Evolutionary conservation across 2,888 invertebrate genomes (phyloP).

Genomic region (Macrosiphum euphorbiae): DNA sequence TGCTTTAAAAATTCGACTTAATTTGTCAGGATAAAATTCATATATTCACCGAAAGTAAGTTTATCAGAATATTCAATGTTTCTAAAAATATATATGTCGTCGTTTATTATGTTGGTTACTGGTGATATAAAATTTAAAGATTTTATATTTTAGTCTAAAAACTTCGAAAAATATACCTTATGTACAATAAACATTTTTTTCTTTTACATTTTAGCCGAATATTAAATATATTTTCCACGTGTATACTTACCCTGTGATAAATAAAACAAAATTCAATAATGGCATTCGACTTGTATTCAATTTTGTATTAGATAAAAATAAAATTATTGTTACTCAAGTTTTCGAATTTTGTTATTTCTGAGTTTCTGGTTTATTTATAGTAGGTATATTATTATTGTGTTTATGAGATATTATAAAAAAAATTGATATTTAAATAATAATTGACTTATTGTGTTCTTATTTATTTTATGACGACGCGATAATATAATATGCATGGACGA

Average conservation of each 20-base stretch:
- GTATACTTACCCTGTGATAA: neutral
- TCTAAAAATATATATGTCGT: neutral
- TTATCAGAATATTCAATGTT: neutral
- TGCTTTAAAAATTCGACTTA: neutral
- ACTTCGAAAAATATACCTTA: neutral
- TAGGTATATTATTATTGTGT: neutral
- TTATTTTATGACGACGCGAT: neutral
- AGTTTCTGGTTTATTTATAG: neutral
- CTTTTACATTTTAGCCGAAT: neutral
- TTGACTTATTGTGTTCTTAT: neutral
- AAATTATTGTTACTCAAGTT: neutral
- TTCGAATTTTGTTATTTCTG: neutral
- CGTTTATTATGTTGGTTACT: neutral
- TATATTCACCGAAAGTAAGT: too few species aligned
- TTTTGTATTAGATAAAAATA: neutral
- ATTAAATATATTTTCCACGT: neutral
- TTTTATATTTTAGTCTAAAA: neutral
- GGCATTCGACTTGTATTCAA: neutral
- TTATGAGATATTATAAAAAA: neutral
- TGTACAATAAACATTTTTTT: neutral
- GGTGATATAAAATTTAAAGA: neutral
- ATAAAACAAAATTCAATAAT: neutral
- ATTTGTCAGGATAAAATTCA: neutral
- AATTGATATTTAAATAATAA: neutral
- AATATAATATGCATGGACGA: neutral